Base-by-base conservation (phyloP, 2,888 invertebrate genomes). In the Plagodis pulveraria region DNA sequence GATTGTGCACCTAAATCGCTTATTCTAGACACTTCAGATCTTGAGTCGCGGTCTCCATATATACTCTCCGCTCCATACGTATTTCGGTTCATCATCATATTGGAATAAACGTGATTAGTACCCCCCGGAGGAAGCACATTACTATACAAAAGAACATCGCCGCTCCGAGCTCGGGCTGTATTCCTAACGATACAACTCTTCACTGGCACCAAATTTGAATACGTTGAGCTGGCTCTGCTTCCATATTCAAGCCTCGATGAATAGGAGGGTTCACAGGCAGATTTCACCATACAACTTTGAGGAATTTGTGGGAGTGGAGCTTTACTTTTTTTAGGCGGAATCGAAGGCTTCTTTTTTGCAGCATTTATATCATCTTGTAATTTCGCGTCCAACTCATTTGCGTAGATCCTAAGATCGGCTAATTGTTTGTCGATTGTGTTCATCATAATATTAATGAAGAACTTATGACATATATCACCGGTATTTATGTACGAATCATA, bases 231-330 rank as follows among this genome's bases (percentile, higher is more conserved):
- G n/a, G 89, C 81, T 35, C 87, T 83, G 62, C 89, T 91, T 22
- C 91, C 89, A 66, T 81, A 84, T 69, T 92, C 95, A 45, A 97
- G 89, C 58, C 96, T 94, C 34, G 96, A 95, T 33, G 96, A 96
- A 81, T 96, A 97, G 6, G 96, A 95, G 0, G 97, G 97, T 76
- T 96, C 96, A 60, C 95, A 94, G 12, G 95, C 94, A 60, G 95
- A 95, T 81, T 96, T 96, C 59, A 97, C 93, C 36, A 94, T 94
- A 76, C 94, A 96, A 83, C 96, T 97, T 84, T 96, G 96, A 56
- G 97, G 97, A 79, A 97, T 95, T 95, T 92, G 92, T 50, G 92
- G 92, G 64, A 85, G 76, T 51, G 92, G 92, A 44, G 87, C 78
- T 72, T 91, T 92, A 72, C 78, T 87, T 79, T 90, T 91, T 81